Evolutionary conservation across 1,140 invertebrate species (phyloP).

Genomic region (Ceratosolen fusciceps): DNA sequence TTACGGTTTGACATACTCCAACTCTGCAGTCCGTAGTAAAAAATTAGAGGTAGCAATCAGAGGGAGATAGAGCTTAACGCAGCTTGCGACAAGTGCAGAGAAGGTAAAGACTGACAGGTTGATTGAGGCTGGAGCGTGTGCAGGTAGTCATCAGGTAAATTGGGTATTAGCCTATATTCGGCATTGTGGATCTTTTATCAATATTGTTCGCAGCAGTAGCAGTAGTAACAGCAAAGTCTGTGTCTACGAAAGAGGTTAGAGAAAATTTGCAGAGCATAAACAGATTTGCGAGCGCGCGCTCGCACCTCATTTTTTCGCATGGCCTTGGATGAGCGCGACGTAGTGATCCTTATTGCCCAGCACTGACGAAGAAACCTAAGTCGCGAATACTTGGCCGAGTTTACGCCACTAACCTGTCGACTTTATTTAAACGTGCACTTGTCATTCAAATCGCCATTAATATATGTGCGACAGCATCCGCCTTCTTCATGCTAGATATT

Average conservation of each 20-base stretch:
- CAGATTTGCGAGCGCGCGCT: not conserved
- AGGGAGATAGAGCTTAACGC: not conserved
- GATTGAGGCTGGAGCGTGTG: not conserved
- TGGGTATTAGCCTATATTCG: conserved; percentile 40
- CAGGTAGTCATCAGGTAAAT: conserved; percentile 20
- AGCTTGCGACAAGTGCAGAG: not conserved
- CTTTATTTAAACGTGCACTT: conserved; percentile 7
- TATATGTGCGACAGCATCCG: not conserved
- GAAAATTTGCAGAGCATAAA: conserved; percentile 20
- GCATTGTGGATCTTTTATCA: conserved; percentile 19
- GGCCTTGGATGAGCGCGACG: conserved; percentile 25
- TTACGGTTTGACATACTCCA: too few species aligned
- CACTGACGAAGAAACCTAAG: conserved; percentile 33
- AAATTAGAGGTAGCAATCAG: not conserved
- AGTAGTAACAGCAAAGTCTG: too few species aligned
- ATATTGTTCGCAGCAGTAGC: conserved; percentile 10
- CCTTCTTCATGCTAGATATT: too few species aligned
- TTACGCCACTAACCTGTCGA: conserved; percentile 34
- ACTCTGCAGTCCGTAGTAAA: not conserved
- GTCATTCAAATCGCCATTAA: conserved; percentile 33
- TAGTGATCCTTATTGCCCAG: conserved; percentile 21
- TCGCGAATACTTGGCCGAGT: conserved; percentile 43
- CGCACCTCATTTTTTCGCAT: conserved; percentile 3
- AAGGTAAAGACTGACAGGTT: not conserved
- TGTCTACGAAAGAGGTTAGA: not conserved